A percentile compares a stretch with the other conserved stretches of the same genome.
These are phyloP conservation scores for Eupeodes luniger DNA, from an alignment of 2,888 invertebrate species.

Conservation along the genomic window DNA sequence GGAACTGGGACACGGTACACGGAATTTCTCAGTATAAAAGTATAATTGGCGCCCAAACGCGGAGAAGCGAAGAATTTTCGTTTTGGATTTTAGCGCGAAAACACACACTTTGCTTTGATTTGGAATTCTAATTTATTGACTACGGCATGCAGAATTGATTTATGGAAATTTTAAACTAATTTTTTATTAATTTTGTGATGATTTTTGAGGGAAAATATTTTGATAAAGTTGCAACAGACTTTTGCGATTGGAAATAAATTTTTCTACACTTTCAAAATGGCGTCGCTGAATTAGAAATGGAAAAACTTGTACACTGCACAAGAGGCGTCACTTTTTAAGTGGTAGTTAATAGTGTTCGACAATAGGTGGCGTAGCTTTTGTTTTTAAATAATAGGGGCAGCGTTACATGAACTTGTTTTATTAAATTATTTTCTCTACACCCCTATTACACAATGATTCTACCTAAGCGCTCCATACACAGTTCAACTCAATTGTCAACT, in stretches of 20 bases:
- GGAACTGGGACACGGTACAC: constrained; percentile 61
- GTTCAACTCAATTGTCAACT: no score
- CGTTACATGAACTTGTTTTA: background rate
- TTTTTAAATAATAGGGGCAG: background rate
- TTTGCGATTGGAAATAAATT: constrained; percentile 53
- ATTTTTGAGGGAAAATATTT: constrained; percentile 36
- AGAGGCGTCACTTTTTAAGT: constrained; percentile 70
- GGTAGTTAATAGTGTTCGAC: constrained; percentile 10
- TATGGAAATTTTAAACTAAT: constrained; percentile 27
- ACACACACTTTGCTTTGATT: constrained; percentile 1
- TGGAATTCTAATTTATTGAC: constrained; percentile 13
- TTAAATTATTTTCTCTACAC: background rate
- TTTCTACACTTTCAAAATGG: constrained; percentile 72
- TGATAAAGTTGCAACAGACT: constrained; percentile 27
- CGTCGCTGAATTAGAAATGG: constrained; percentile 64
- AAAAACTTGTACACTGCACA: constrained; percentile 67
- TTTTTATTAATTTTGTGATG: constrained; percentile 29
- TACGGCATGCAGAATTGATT: constrained; percentile 25
- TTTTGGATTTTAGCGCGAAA: constrained; percentile 29
- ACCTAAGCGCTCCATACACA: no score
- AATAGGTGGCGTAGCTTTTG: constrained; percentile 33
- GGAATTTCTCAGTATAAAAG: constrained; percentile 31
- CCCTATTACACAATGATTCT: no score
- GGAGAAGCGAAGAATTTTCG: constrained; percentile 51
- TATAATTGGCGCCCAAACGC: constrained; percentile 72